These are phyloP conservation scores for Coelogynopora nodosa DNA, from an alignment of 2,888 invertebrate genomes.

Conservation along the genomic window DNA sequence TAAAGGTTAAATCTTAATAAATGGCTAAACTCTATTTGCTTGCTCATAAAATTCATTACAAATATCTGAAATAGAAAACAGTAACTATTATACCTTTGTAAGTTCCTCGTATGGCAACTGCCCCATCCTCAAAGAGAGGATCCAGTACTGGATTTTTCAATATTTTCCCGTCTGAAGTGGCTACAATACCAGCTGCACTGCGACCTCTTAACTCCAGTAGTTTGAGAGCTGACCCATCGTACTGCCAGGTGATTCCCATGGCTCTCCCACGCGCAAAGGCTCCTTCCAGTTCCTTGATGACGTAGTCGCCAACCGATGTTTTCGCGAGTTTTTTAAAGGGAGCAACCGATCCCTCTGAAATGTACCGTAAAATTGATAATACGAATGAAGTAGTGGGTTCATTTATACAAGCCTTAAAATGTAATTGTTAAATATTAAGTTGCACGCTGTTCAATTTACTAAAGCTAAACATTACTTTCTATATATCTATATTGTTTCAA, in stretches of 20 bases:
- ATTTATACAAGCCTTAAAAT: no score
- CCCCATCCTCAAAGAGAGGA: background rate
- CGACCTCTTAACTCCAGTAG: background rate
- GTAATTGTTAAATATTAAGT: no score
- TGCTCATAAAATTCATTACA: no score
- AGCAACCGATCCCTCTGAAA: background rate
- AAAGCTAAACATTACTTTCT: no score
- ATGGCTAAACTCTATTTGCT: no score
- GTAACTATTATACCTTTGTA: no score
- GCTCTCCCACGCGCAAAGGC: background rate
- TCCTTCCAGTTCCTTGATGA: background rate
- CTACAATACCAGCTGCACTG: background rate
- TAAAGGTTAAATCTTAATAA: no score
- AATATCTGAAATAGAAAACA: no score
- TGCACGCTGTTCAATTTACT: no score
- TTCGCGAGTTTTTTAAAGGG: background rate
- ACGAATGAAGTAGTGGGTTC: no score
- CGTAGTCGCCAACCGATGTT: background rate
- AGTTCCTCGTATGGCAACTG: background rate
- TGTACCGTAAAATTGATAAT: no score
- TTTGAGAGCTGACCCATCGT: background rate
- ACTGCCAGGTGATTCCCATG: background rate
- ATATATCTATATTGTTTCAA: no score
- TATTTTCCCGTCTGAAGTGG: background rate
- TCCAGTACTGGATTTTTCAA: background rate